Conservation (phyloP, 2,113 vertebrate genomes). For the Solenodon paradoxus region DNA sequence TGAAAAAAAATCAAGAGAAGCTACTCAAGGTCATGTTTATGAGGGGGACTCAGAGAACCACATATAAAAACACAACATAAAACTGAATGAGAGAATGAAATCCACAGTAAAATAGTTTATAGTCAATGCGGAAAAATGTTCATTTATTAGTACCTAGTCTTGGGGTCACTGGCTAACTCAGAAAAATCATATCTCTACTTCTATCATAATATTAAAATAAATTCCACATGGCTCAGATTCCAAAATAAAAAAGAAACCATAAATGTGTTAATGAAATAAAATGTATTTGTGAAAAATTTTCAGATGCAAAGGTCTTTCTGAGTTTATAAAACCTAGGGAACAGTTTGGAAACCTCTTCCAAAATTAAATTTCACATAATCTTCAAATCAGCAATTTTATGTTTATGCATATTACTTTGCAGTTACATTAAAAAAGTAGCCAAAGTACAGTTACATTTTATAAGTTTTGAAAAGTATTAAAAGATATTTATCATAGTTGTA, state of each 20-base stretch:
- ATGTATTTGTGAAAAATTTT: background rate
- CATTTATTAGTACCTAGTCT: background rate
- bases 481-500: background rate
- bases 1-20: background rate
- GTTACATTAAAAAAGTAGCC: background rate
- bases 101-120: background rate
- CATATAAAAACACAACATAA: background rate
- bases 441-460: background rate
- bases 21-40: background rate
- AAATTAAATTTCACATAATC: background rate
- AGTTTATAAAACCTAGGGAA: background rate
- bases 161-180: background rate
- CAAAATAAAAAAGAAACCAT: background rate
- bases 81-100: background rate
- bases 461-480: background rate
- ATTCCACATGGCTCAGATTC: background rate
- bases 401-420: background rate
- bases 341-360: background rate
- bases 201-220: background rate
- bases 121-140: background rate
- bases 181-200: background rate
- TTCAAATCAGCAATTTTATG: background rate
- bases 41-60: background rate
- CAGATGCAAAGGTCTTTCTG: background rate
- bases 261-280: background rate